Evolutionary conservation across 2,797 vertebrate species (phyloP).

Genomic region (Merluccius polli): DNA sequence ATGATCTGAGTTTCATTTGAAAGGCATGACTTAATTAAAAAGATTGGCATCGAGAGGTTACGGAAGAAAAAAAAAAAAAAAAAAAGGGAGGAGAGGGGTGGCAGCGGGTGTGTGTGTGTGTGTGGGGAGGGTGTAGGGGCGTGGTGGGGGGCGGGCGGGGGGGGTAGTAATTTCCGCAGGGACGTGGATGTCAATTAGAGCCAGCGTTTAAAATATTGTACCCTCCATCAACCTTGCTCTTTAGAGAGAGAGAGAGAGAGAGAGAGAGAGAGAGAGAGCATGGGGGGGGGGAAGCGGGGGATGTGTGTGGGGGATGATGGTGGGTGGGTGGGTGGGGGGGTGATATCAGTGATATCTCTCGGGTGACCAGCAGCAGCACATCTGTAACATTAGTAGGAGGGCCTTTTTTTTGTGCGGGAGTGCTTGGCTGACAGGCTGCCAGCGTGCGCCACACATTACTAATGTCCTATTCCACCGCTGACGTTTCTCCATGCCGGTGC

Average conservation of each 20-base stretch:
- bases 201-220: slow-evolving; percentile 46
- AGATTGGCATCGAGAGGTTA: slow-evolving; percentile 60
- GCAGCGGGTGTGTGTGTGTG: no score
- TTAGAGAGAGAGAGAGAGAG: slow-evolving; percentile 11
- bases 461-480: slow-evolving; percentile 57
- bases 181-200: slow-evolving; percentile 54
- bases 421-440: slow-evolving; percentile 57
- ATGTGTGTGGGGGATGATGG: slow-evolving; percentile 4
- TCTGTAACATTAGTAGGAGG: slow-evolving; percentile 67
- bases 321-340: not conserved
- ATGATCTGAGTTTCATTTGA: slow-evolving; percentile 65
- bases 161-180: slow-evolving; percentile 57
- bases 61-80: no score
- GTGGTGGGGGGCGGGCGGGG: slow-evolving; percentile 52
- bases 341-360: slow-evolving; percentile 55
- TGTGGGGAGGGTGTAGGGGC: slow-evolving; percentile 48
- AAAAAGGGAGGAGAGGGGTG: slow-evolving; percentile 21
- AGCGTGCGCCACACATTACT: slow-evolving; percentile 56
- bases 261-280: not conserved
- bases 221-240: slow-evolving; percentile 32
- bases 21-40: slow-evolving; percentile 72
- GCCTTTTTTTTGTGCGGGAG: slow-evolving; percentile 60
- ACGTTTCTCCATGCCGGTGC: no score
- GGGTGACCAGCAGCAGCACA: slow-evolving; percentile 60
- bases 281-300: slow-evolving; percentile 9